Evolutionary conservation across 2,888 invertebrate genomes (phyloP).

Genomic region (Pinctada fucata): DNA sequence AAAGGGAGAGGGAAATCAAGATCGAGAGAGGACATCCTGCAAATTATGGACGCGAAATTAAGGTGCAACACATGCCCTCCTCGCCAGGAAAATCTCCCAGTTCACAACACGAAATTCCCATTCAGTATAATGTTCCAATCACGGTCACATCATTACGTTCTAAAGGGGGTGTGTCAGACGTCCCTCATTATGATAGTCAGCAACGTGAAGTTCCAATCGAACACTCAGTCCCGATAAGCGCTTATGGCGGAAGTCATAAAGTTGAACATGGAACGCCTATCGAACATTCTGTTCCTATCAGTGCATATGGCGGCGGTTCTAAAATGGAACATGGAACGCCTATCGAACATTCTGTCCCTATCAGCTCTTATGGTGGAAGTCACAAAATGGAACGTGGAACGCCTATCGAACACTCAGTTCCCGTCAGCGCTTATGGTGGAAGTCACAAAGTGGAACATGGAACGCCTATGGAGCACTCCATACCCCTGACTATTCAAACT

Average conservation of each 20-base stretch:
- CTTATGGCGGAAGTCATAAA: conserved; percentile 2
- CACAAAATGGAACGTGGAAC: neutral
- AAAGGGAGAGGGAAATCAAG: conserved; percentile 15
- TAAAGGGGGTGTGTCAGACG: no score
- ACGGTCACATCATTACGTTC: neutral
- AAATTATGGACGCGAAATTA: conserved; percentile 20
- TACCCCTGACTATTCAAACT: conserved; percentile 38
- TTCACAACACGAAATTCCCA: conserved; percentile 10
- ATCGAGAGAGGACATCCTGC: conserved; percentile 17
- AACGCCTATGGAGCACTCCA: conserved; percentile 10
- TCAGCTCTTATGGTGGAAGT: neutral
- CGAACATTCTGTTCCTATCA: conserved; percentile 5
- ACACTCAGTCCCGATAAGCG: conserved; percentile 12
- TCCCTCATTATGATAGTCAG: no score
- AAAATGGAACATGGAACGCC: conserved; percentile 7
- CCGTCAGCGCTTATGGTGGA: neutral
- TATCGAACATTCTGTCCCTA: neutral
- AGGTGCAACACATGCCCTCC: conserved; percentile 10
- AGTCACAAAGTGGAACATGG: neutral
- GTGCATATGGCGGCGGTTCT: neutral
- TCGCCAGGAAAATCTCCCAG: conserved; percentile 10
- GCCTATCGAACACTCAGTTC: neutral
- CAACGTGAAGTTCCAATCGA: conserved; percentile 15
- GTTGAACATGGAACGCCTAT: conserved; percentile 14
- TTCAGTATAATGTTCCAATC: conserved; percentile 3